Conservation (phyloP, 2,888 invertebrate genomes). For the Stramonita haemastoma region DNA sequence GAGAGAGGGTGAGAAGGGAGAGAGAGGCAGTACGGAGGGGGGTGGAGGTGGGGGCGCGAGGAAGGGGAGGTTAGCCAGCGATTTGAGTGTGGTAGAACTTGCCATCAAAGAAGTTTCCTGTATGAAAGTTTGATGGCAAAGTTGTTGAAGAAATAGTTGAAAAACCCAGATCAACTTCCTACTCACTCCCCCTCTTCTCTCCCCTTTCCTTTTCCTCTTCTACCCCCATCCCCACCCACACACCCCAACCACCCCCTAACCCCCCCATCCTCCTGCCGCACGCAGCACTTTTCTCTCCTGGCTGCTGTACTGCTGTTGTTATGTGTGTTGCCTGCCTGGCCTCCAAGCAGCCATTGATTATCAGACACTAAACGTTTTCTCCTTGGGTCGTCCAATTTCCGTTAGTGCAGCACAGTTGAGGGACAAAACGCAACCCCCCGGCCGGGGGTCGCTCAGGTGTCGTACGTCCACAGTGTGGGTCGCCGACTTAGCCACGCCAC, state of each 20-base stretch:
- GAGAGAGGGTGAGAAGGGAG: no score
- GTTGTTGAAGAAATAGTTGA: neutral
- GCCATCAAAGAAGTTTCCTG: conserved; percentile 38
- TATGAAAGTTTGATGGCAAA: conserved; percentile 33
- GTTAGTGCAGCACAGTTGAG: conserved; percentile 35
- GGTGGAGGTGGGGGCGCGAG: no score
- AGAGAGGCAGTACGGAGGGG: no score
- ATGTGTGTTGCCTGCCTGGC: no score
- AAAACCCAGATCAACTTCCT: conserved; percentile 8
- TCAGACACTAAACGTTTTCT: conserved; percentile 37
- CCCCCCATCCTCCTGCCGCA: neutral
- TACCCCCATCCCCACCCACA: neutral
- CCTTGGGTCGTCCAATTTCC: conserved; percentile 36
- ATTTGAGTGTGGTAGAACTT: no score
- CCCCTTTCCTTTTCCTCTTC: neutral
- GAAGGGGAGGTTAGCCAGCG: no score
- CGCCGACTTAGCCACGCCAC: neutral
- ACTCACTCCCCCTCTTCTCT: neutral
- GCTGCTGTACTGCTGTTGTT: neutral
- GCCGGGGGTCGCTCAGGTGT: conserved; percentile 12
- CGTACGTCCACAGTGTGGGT: neutral
- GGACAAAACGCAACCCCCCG: conserved; percentile 8
- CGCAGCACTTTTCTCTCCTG: neutral
- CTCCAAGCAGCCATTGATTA: neutral
- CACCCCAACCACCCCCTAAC: neutral